These are phyloP conservation scores for Panthera tigris DNA, from an alignment of 2,113 vertebrate species.

Conservation along the genomic window DNA sequence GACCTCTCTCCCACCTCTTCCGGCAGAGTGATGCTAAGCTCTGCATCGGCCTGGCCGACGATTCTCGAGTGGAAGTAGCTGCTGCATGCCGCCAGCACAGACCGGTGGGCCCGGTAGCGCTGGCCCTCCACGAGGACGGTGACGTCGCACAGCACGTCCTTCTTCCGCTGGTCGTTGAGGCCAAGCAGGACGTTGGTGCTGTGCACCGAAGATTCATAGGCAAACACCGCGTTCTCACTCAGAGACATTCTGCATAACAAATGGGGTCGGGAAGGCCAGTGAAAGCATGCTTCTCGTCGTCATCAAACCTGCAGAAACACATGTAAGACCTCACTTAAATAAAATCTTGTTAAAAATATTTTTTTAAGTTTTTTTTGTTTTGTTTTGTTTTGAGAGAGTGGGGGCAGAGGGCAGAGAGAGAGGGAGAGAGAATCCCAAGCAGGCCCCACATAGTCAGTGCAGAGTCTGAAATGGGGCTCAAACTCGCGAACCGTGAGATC, in stretches of 20 bases:
- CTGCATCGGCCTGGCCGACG: slow-evolving; percentile 82
- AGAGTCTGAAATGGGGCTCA: too few relatives aligned
- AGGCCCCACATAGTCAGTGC: too few relatives aligned
- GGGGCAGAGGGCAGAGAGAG: too few relatives aligned
- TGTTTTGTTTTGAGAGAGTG: too few relatives aligned
- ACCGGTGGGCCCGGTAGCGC: slow-evolving; percentile 92
- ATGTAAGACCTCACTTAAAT: background rate
- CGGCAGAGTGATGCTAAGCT: slow-evolving; percentile 90
- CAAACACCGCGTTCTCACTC: slow-evolving; percentile 85
- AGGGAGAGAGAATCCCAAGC: too few relatives aligned
- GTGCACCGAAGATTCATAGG: slow-evolving; percentile 88
- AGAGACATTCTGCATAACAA: slow-evolving; percentile 86
- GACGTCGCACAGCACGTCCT: slow-evolving; percentile 87
- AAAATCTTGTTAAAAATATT: background rate
- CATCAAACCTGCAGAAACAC: slow-evolving; percentile 75
- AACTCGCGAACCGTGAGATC: too few relatives aligned
- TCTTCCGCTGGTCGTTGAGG: slow-evolving; percentile 86
- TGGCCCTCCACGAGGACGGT: slow-evolving; percentile 91
- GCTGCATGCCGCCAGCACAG: slow-evolving; percentile 95
- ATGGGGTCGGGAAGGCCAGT: slow-evolving; percentile 58
- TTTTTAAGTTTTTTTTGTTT: background rate
- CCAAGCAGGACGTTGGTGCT: slow-evolving; percentile 85
- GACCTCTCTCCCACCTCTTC: slow-evolving; percentile 88
- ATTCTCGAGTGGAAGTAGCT: slow-evolving; percentile 91
- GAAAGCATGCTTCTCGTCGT: slow-evolving; percentile 85